A percentile compares a stretch with the other conserved stretches of the same genome.
phyloP scores from a whole-genome alignment of 2,113 vertebrate genomes.

The Hassar affinis region DNA sequence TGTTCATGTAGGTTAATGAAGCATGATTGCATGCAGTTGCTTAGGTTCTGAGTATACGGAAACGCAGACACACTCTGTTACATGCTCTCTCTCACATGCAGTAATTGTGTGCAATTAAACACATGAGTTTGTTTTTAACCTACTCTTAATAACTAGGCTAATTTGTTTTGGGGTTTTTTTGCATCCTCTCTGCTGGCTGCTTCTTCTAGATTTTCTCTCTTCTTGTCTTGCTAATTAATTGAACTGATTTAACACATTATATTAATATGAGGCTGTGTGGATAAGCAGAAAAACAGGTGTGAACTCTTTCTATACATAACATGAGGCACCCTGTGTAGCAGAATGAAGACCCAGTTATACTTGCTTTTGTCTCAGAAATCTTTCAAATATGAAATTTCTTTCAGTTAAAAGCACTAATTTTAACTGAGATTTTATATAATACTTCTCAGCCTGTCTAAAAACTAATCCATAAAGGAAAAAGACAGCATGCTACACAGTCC shows the following conservation, averaged over 20 bases:
- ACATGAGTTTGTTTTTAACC: conserved; percentile 11
- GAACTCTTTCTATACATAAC: background rate
- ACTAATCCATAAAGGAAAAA: background rate
- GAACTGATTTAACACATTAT: conserved; percentile 6
- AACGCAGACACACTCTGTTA: background rate
- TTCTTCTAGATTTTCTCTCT: background rate
- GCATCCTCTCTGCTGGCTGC: conserved; percentile 17
- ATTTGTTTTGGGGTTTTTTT: background rate
- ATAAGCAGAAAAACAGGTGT: conserved; percentile 22
- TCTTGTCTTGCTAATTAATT: conserved; percentile 2
- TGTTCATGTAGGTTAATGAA: conserved; percentile 34
- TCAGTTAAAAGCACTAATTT: background rate
- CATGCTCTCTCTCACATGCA: background rate
- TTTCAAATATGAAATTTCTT: background rate
- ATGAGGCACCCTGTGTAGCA: background rate
- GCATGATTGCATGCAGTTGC: conserved; percentile 31
- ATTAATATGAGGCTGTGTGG: background rate
- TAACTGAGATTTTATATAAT: background rate
- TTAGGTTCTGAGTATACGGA: background rate
- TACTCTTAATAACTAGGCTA: background rate
- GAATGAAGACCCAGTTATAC: background rate
- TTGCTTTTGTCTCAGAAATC: background rate
- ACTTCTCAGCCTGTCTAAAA: background rate
- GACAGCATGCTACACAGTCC: no score
- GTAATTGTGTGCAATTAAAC: background rate